Evolutionary conservation across 2,113 vertebrate species (phyloP).

Genomic region (Rhinolophus ferrumequinum): DNA sequence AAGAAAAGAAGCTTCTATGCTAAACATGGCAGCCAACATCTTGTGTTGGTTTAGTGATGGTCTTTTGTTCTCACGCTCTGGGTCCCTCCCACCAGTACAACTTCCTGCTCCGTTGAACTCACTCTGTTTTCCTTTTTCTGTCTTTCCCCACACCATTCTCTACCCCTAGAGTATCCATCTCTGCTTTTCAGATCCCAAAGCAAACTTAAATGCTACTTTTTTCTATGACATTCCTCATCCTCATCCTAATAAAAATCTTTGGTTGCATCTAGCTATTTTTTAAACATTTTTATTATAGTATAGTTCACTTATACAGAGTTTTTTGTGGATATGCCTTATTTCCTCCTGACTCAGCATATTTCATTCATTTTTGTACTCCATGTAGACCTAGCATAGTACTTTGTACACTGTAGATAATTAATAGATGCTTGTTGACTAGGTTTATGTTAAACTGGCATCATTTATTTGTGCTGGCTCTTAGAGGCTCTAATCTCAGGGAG

Average conservation of each 20-base stretch:
- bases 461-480: not conserved
- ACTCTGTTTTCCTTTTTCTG: not conserved
- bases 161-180: not conserved
- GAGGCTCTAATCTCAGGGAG: not conserved
- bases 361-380: not conserved
- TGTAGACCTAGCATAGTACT: not conserved
- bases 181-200: not conserved
- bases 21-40: not conserved
- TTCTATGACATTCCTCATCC: not conserved
- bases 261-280: not conserved
- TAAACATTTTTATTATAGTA: not conserved
- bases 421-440: not conserved
- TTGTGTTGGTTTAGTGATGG: accelerated
- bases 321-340: not conserved
- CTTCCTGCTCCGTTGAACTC: not conserved
- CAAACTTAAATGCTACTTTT: not conserved
- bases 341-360: not conserved
- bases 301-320: not conserved
- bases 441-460: not conserved
- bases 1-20: not conserved
- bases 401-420: not conserved
- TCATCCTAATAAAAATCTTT: not conserved
- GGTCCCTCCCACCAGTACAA: not conserved
- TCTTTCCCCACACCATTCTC: not conserved
- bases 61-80: not conserved